phyloP scores from a whole-genome alignment of 1,140 invertebrate species.

The Anagrus nilaparvatae region DNA sequence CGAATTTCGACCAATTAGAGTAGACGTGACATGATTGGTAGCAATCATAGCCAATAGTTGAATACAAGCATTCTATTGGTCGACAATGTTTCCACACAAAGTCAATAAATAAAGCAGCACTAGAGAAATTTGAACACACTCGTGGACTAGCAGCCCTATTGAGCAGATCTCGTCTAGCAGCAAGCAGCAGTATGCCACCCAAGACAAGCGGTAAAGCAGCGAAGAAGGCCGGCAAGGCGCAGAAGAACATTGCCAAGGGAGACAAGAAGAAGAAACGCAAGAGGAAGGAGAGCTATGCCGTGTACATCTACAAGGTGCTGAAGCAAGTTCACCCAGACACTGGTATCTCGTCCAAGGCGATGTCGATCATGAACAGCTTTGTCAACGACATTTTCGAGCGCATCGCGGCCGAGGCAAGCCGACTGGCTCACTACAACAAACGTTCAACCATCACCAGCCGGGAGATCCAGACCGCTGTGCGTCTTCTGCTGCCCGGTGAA shows the following conservation, averaged over 20 bases:
- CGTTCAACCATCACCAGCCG: too few relatives aligned
- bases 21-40: too few relatives aligned
- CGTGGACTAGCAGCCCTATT: too few relatives aligned
- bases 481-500: too few relatives aligned
- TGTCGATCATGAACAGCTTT: slow-evolving; percentile 58
- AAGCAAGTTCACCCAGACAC: slow-evolving; percentile 56
- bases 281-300: slow-evolving; percentile 58
- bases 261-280: slow-evolving; percentile 47
- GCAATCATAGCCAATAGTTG: too few relatives aligned
- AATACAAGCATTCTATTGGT: too few relatives aligned
- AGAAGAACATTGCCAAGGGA: slow-evolving; percentile 44
- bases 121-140: too few relatives aligned
- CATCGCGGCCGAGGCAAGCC: slow-evolving; percentile 47
- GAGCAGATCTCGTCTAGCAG: too few relatives aligned
- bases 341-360: slow-evolving; percentile 47
- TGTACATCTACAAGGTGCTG: slow-evolving; percentile 63
- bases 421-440: slow-evolving; percentile 48
- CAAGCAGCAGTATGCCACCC: slow-evolving; percentile 42
- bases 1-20: too few relatives aligned
- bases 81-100: too few relatives aligned
- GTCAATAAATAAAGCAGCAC: too few relatives aligned
- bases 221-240: slow-evolving; percentile 46
- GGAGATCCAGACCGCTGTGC: too few relatives aligned
- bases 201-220: slow-evolving; percentile 41
- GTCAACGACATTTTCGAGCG: slow-evolving; percentile 48